Conservation (phyloP, 2,113 vertebrate species). For the Manacus vitellinus region DNA sequence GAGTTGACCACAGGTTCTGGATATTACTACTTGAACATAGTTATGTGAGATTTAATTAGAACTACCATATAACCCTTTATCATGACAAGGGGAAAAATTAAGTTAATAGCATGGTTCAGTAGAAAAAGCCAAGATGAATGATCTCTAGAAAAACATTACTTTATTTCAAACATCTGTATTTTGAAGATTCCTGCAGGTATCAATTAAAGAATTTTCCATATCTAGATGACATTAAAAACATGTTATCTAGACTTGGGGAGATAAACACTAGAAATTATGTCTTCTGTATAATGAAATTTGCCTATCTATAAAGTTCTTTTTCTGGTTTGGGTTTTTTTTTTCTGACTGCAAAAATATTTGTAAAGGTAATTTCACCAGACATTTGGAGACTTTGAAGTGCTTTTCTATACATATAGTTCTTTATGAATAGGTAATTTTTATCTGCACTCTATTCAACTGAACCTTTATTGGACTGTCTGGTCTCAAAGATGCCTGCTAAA, state of each 20-base stretch:
- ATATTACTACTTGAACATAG: neutral
- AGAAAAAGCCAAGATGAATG: conserved; percentile 26
- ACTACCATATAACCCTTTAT: conserved; percentile 11
- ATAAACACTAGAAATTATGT: conserved; percentile 23
- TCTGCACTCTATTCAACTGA: conserved; percentile 48
- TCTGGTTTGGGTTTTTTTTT: neutral
- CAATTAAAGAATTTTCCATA: conserved; percentile 14
- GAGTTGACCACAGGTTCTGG: neutral
- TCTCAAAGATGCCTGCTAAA: conserved; percentile 47
- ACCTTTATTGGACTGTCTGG: conserved; percentile 63
- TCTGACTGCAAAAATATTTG: conserved; percentile 9
- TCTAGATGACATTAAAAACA: neutral
- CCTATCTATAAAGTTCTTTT: conserved; percentile 24
- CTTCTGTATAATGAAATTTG: neutral
- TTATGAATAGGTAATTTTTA: conserved; percentile 68
- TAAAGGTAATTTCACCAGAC: conserved; percentile 51
- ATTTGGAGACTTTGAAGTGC: conserved; percentile 53
- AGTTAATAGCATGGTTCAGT: conserved; percentile 9
- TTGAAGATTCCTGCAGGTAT: conserved; percentile 39
- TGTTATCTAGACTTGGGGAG: neutral
- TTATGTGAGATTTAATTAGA: conserved; percentile 45
- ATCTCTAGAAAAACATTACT: conserved; percentile 21
- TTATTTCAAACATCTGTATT: conserved; percentile 41
- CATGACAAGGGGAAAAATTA: conserved; percentile 11
- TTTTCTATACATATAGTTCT: conserved; percentile 52